Conservation (phyloP, 2,888 invertebrate species). For the Trichogramma evanescens region DNA sequence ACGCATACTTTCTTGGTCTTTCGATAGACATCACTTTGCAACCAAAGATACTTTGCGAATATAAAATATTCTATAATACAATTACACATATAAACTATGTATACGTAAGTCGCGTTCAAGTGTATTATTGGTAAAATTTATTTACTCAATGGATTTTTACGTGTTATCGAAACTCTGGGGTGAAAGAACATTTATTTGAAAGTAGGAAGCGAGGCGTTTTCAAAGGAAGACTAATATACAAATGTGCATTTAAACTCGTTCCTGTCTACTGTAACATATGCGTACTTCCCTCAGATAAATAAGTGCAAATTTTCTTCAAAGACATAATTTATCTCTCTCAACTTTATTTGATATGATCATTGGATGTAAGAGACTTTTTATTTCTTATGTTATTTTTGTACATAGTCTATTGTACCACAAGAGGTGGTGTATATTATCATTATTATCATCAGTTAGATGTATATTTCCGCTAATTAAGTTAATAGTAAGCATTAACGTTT, state of each 20-base stretch:
- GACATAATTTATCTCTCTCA: no score
- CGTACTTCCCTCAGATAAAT: conserved; percentile 13
- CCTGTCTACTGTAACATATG: conserved; percentile 22
- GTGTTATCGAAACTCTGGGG: background rate
- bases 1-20: conserved; percentile 35
- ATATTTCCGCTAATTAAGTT: conserved; percentile 21
- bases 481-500: conserved; percentile 16
- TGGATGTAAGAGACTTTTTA: conserved; percentile 23
- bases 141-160: background rate
- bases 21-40: conserved; percentile 42
- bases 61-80: conserved; percentile 20
- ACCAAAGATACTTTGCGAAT: conserved; percentile 40
- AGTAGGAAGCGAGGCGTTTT: background rate
- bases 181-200: conserved; percentile 2
- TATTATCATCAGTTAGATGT: conserved; percentile 12
- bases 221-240: conserved; percentile 11
- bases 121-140: background rate
- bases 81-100: background rate
- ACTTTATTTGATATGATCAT: background rate
- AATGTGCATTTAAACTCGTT: conserved; percentile 23
- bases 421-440: conserved; percentile 7
- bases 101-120: conserved; percentile 19
- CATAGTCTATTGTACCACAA: conserved; percentile 32
- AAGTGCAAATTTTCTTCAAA: conserved; percentile 2
- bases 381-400: conserved; percentile 36